Base-by-base conservation (phyloP, 2,797 vertebrate species). In the Pelobates cultripes region DNA sequence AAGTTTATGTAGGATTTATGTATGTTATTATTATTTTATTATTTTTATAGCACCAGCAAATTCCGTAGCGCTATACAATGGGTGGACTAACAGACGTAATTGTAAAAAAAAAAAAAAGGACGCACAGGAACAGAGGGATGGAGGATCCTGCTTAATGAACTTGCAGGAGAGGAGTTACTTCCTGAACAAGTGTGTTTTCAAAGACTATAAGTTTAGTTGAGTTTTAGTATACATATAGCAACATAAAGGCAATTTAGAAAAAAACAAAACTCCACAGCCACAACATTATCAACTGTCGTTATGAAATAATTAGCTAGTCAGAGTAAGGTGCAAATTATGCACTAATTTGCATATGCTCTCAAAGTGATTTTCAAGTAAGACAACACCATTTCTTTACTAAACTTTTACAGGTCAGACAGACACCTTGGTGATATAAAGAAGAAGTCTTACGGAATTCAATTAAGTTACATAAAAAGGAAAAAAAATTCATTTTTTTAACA, bases 401-500 rank as follows among this genome's bases (percentile, higher is more conserved):
- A 64, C 10, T 64, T 5, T 60, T 60, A 60, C 57, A 64, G 61
- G 61, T 64, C 61, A 64, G 61, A 64, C n/a, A 64, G 5, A 64
- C n/a, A 64, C 61, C 61, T 64, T 64, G 14, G 3, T 64, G 61
- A 40, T 40, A 28, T 7, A 64, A 64, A 9, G 14, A 57, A 57
- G 55, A 12, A 57, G 9, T 3, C 8, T 4, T 12, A 57, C 8
- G 3, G 55, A 57, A 12, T 57, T 57, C 55, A 12, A 10, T 15
- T 57, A 57, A 57, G 13, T 12, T 57, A 57, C 14, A 51, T 57
- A 57, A 15, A 12, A 57, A 12, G 14, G 55, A 0, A 51, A 51
- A 28, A 28, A 28, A 28, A 28, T 57, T 1, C 55, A 12, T 57
- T 51, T 28, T 51, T 51, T 51, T 51, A 47, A 6, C 47, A 3